Conservation (phyloP, 2,797 vertebrate species). For the Xiphophorus birchmanni region DNA sequence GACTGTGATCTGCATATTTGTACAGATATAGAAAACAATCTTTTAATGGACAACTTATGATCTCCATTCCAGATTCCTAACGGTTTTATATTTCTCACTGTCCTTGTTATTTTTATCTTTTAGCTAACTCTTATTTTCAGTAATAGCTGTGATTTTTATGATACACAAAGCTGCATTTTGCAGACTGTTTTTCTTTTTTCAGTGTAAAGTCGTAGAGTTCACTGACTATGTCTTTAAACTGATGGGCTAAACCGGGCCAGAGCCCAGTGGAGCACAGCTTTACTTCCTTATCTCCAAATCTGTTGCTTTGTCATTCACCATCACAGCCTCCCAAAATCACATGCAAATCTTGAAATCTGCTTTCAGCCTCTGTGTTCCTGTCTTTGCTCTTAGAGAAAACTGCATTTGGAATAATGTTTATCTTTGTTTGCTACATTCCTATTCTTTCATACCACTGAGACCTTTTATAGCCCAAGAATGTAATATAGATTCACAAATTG, state of each 20-base stretch:
- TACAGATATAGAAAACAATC: conserved; percentile 2
- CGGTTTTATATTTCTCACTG: neutral
- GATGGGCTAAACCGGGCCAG: conserved; percentile 6
- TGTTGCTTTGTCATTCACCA: neutral
- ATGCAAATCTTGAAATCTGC: conserved; percentile 1
- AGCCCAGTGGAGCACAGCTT: conserved; percentile 14
- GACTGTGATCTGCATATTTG: neutral
- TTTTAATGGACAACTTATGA: neutral
- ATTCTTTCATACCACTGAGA: neutral
- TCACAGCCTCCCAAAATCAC: neutral
- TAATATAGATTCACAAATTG: neutral
- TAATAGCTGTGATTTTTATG: neutral
- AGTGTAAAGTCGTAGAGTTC: neutral
- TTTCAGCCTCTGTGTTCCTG: neutral
- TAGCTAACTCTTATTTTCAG: neutral
- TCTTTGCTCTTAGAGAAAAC: neutral
- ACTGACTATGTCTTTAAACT: neutral
- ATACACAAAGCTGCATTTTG: neutral
- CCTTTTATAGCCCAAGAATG: too few species aligned
- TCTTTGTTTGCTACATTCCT: neutral
- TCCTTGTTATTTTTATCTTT: neutral
- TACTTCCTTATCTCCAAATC: conserved; percentile 7
- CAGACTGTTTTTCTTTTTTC: neutral
- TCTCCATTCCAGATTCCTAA: neutral
- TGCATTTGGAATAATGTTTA: neutral